Evolutionary conservation across 2,113 vertebrate genomes (phyloP), one percentile per base, ranked within the genome.

Genomic region (Perccottus glenii): DNA sequence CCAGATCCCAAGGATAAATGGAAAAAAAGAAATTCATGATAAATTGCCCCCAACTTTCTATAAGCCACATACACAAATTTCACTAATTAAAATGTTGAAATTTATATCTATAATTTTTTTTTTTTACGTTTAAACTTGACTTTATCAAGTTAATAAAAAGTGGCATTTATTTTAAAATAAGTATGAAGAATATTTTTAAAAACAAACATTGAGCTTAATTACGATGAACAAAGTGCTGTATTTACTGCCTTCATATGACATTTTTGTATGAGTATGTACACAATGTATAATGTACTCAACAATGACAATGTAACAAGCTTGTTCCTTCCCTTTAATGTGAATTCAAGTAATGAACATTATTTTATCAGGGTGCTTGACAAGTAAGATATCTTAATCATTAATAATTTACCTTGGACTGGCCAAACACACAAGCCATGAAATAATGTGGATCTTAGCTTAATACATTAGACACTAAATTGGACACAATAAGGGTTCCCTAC

Each of bases 1-100:
- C 67, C 82, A 75, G 58, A 85, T 73, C 66, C 74, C 80, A 81
- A 82, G 81, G 82, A 88, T 52, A 70, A 78, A 73, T n/a, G n/a
- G n/a, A n/a, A n/a, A n/a, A n/a, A n/a, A 62, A 53, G 82, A 33
- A 50, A 58, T 63, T 69, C 43, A 60, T 35, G 11, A 77, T 10
- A 75, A 73, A 71, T 8, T 64, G 27, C 62, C 67, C 69, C 51
- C 16, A 59, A 58, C 66, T 70, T 58, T 70, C 64, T 70, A 56
- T 35, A 64, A 11, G 16, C 67, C n/a, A 35, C 8, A 27, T 27
- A 72, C 50, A 49, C 40, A 47, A 64, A 52, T 74, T 78, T 73
- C 49, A 77, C 33, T n/a, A 47, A 70, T 71, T 57, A 56, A 82
- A 71, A 48, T 8, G 63, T 47, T 36, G 19, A 69, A 33, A 80